Conservation (phyloP, 2,888 invertebrate genomes). For the Tinea semifulvella region DNA sequence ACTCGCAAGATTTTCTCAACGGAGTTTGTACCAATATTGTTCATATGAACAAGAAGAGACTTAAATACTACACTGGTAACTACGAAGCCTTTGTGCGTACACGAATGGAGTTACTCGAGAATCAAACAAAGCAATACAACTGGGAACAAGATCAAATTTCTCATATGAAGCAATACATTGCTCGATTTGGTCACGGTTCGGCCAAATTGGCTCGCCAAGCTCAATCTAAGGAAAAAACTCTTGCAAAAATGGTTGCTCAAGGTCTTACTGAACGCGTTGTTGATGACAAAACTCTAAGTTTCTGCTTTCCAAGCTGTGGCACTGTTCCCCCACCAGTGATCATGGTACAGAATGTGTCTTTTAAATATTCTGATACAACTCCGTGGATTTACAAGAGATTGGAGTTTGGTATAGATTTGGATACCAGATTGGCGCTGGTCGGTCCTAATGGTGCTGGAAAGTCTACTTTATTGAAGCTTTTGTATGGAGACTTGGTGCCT, state of each 20-base stretch:
- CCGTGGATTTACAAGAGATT: conserved; percentile 96
- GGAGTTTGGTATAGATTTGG: conserved; percentile 98
- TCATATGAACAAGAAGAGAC: conserved; percentile 90
- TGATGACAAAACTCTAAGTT: conserved; percentile 90
- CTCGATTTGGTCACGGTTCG: conserved; percentile 98
- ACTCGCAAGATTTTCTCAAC: conserved; percentile 99
- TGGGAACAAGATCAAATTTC: conserved; percentile 99
- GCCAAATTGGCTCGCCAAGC: conserved; percentile 98
- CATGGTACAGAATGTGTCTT: conserved; percentile 97
- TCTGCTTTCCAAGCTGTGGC: conserved; percentile 96
- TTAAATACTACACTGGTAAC: conserved; percentile 96
- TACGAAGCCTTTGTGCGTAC: conserved; percentile 97
- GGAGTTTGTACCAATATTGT: conserved; percentile 97
- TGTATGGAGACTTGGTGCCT: conserved; percentile 94
- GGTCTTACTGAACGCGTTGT: conserved; percentile 96
- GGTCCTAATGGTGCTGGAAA: conserved; percentile 99
- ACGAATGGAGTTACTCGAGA: conserved; percentile 92
- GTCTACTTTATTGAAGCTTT: conserved; percentile 93
- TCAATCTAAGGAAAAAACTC: conserved; percentile 98
- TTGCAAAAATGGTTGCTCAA: conserved; percentile 99
- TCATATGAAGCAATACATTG: conserved; percentile 99
- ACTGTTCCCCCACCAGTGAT: conserved; percentile 98
- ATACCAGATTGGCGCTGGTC: conserved; percentile 93
- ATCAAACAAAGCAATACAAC: conserved; percentile 98
- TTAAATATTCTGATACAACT: conserved; percentile 86